These are phyloP conservation scores for Batillaria attramentaria DNA, from an alignment of 1,140 invertebrate genomes.

Conservation along the genomic window DNA sequence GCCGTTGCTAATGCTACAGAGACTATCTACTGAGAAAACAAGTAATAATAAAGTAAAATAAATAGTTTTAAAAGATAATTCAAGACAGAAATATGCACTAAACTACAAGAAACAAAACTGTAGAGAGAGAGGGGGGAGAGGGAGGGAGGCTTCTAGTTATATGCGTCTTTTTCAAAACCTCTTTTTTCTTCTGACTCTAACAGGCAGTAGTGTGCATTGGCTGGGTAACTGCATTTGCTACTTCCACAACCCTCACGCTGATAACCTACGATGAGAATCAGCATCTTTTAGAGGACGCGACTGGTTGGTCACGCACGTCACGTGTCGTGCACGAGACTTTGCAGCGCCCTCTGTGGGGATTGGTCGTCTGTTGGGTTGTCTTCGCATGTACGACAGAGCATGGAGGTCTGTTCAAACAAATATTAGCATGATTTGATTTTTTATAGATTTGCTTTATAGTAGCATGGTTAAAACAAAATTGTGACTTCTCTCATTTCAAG, in stretches of 20 bases:
- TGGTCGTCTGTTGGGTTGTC: slow-evolving; percentile 70
- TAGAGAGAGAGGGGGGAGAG: no score
- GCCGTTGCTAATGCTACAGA: no score
- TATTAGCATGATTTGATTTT: neutral
- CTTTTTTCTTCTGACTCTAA: no score
- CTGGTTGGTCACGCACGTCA: slow-evolving; percentile 5
- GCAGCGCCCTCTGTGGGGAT: slow-evolving; percentile 65
- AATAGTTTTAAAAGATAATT: no score
- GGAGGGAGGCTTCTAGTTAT: no score
- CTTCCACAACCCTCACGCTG: slow-evolving; percentile 14
- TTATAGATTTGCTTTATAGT: neutral
- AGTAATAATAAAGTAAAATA: no score
- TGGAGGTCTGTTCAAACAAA: slow-evolving; percentile 40
- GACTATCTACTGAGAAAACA: no score
- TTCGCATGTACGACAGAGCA: slow-evolving; percentile 66
- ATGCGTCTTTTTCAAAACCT: no score
- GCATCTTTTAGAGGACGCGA: slow-evolving; percentile 20
- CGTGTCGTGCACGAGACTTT: slow-evolving; percentile 48
- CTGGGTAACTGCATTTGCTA: slow-evolving; percentile 45
- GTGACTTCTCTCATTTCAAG: no score
- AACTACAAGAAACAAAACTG: no score
- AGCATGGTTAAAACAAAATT: no score
- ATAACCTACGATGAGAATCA: slow-evolving; percentile 32
- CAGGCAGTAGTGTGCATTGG: slow-evolving; percentile 11
- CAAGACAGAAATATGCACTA: no score